A percentile compares a stretch with the other conserved stretches of the same genome.
These are phyloP conservation scores for Eristalis pertinax DNA, from an alignment of 2,888 invertebrate genomes.

Conservation along the genomic window DNA sequence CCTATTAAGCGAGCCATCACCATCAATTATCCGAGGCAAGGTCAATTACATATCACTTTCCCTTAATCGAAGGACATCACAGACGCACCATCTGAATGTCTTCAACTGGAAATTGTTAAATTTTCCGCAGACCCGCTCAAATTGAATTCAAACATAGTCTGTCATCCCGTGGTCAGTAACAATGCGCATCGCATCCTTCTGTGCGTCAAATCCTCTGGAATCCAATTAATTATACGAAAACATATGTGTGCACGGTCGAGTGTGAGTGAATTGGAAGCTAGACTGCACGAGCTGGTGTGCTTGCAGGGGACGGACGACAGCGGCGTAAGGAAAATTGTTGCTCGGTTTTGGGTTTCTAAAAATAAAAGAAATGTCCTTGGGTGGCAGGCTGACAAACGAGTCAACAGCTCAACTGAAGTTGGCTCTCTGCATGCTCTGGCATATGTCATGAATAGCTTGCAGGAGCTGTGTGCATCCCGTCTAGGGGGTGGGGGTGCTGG, in stretches of 20 bases:
- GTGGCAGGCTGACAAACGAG: slow-evolving; percentile 45
- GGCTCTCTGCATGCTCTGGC: neutral
- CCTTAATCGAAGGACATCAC: too few relatives aligned
- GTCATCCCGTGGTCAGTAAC: slow-evolving; percentile 9
- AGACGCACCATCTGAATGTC: neutral
- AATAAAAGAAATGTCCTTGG: slow-evolving; percentile 57
- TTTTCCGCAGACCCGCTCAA: neutral
- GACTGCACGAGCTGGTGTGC: neutral
- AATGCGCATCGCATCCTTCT: slow-evolving; percentile 12
- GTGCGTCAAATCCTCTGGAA: slow-evolving; percentile 34
- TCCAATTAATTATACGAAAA: slow-evolving; percentile 57
- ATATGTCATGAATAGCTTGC: slow-evolving; percentile 1
- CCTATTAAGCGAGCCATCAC: neutral
- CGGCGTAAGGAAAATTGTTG: slow-evolving; percentile 38
- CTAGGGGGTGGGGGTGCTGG: neutral
- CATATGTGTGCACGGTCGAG: slow-evolving; percentile 1
- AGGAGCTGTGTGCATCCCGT: slow-evolving; percentile 1
- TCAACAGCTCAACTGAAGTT: slow-evolving; percentile 48
- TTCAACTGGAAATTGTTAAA: neutral
- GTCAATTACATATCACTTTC: too few relatives aligned
- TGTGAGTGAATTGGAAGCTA: neutral
- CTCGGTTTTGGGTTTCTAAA: slow-evolving; percentile 41
- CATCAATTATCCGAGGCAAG: too few relatives aligned
- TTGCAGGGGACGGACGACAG: too few relatives aligned
- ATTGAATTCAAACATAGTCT: neutral